Evolutionary conservation across 2,113 vertebrate species (phyloP), one percentile per base, ranked within the genome.

Genomic region (Rhineura floridana): DNA sequence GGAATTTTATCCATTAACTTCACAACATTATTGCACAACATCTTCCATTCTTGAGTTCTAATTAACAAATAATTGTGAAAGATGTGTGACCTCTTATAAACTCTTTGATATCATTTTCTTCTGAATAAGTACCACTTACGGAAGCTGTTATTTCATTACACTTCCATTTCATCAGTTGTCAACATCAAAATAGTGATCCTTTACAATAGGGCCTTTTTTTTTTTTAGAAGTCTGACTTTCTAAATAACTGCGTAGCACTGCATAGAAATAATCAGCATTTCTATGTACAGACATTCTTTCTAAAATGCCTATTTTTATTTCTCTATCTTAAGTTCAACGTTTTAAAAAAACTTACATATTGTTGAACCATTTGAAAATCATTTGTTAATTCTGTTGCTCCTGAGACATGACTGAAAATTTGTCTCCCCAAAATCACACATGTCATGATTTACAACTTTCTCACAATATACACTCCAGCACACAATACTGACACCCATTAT

Each of bases 191-290:
- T 9, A 73, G 55, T 1, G 3, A 46, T 67, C 2, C 8, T 83
- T 89, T 87, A 52, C 46, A 83, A 36, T 12, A 55, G 33, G 11
- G 13, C n/a, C n/a, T n/a, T n/a, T n/a, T n/a, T n/a, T n/a, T n/a
- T n/a, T n/a, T n/a, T 93, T 50, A 84, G 62, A 19, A 52, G 42
- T 62, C 2, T 82, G 55, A 25, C 25, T 90, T 89, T 82, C 75
- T 55, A 48, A 85, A 81, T 78, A 12, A 17, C 1, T 85, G 90
- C 17, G 1, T 70, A 72, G 76, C 72, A 0, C 72, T 89, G 44
- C 12, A 87, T 33, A 62, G 3, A 62, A 62, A 85, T 25, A 76
- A 0, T 48, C 75, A 55, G 46, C 25, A 76, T 21, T n/a, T 52
- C 6, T 23, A 3, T 75, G 52, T 55, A 42, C n/a, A 59, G 23